A percentile compares a stretch with the other conserved stretches of the same genome.
Evolutionary conservation across 2,797 vertebrate genomes (phyloP).

Genomic region (Mastacembelus armatus): DNA sequence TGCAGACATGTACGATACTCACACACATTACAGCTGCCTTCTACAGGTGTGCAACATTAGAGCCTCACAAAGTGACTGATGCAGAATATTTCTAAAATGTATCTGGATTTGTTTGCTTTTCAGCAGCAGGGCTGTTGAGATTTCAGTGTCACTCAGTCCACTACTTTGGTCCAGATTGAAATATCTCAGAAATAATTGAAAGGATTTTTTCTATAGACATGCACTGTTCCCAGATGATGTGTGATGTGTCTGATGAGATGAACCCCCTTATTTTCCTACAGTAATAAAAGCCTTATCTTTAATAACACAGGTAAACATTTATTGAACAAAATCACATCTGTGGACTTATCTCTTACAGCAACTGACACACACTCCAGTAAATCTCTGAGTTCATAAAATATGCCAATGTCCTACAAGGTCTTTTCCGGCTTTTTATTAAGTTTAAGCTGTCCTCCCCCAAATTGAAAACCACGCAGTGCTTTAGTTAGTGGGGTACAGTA

Average conservation of each 20-base stretch:
- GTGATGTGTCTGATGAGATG: neutral
- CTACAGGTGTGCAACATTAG: neutral
- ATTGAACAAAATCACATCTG: neutral
- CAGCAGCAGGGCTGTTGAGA: neutral
- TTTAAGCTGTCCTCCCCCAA: slow-evolving; percentile 10
- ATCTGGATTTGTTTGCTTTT: neutral
- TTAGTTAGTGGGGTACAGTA: slow-evolving; percentile 16
- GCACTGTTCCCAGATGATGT: slow-evolving; percentile 4
- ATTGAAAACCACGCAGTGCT: slow-evolving; percentile 19
- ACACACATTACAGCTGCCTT: neutral
- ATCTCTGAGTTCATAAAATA: slow-evolving; percentile 18
- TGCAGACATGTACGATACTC: neutral
- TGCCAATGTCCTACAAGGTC: neutral
- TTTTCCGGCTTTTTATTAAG: slow-evolving; percentile 26
- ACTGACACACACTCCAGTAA: neutral
- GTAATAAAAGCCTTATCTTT: neutral
- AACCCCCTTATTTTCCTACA: neutral
- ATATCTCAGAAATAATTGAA: neutral
- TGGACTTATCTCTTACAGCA: neutral
- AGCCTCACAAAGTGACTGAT: neutral
- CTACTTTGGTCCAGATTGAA: neutral
- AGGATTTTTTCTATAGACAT: neutral
- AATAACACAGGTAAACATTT: slow-evolving; percentile 2
- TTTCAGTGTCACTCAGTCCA: neutral
- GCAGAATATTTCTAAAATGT: neutral